phyloP scores from a whole-genome alignment of 2,113 vertebrate genomes.

The Anolis carolinensis region DNA sequence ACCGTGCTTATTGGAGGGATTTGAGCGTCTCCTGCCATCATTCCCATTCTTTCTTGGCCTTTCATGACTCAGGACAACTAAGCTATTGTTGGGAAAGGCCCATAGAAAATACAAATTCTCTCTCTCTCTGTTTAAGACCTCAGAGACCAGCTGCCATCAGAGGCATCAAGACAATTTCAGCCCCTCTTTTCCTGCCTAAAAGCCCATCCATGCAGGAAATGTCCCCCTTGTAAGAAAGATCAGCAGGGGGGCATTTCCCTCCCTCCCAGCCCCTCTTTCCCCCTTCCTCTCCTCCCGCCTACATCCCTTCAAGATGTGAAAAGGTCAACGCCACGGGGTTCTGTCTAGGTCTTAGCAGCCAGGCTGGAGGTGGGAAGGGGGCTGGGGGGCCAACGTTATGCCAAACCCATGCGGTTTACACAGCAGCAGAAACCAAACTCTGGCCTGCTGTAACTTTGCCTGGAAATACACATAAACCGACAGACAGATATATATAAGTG shows the following conservation, averaged over 20 bases:
- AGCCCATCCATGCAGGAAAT: neutral
- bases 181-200: neutral
- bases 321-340: conserved; percentile 28
- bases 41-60: neutral
- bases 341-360: conserved; percentile 1
- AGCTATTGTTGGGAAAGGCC: neutral
- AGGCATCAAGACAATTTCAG: neutral
- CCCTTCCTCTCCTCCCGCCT: neutral
- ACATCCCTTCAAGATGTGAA: conserved; percentile 26
- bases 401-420: neutral
- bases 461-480: neutral
- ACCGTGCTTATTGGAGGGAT: neutral
- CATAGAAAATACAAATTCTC: neutral
- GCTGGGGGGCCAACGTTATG: neutral
- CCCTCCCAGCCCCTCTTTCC: neutral
- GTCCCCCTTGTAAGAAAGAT: neutral
- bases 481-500: neutral
- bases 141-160: neutral
- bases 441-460: neutral
- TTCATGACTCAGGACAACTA: conserved; percentile 5
- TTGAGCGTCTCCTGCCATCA: neutral
- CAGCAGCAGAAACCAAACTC: conserved; percentile 15
- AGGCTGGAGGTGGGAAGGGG: neutral
- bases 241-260: conserved; percentile 24
- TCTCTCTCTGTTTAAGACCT: neutral